Evolutionary conservation across 2,113 vertebrate genomes (phyloP).

Genomic region (Oxyruncus cristatus): DNA sequence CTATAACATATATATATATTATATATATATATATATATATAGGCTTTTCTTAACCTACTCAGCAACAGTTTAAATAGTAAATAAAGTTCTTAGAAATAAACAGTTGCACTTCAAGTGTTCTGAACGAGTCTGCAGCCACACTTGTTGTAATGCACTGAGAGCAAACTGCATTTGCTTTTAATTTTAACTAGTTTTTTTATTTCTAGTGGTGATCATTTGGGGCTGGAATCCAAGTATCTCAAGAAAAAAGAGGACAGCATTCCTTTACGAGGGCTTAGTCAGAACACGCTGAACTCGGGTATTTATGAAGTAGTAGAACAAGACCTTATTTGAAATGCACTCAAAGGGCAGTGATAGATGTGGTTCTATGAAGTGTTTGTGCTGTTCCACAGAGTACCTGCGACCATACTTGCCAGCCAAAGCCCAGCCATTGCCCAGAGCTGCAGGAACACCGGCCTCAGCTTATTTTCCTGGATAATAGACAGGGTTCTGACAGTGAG

Average conservation of each 20-base stretch:
- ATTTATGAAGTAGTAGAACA: background rate
- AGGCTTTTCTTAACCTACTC: background rate
- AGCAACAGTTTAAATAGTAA: background rate
- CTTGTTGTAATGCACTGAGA: background rate
- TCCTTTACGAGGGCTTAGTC: conserved; percentile 82
- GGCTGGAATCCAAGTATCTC: conserved; percentile 89
- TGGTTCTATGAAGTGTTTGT: background rate
- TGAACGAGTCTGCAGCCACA: background rate
- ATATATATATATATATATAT: too few species aligned
- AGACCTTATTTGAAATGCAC: background rate
- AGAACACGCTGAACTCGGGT: conserved; percentile 74
- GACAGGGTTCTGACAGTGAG: background rate
- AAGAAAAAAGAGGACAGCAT: conserved; percentile 88
- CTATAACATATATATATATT: too few species aligned
- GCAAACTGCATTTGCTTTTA: background rate
- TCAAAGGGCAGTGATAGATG: accelerated
- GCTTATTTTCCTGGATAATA: conserved; percentile 86
- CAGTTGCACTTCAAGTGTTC: background rate
- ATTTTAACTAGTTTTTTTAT: background rate
- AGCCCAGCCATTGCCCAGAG: background rate
- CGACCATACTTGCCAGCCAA: conserved; percentile 41
- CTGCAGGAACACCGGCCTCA: conserved; percentile 60
- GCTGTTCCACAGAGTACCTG: conserved; percentile 72
- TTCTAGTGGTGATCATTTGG: conserved; percentile 74
- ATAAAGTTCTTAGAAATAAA: background rate